phyloP scores from a whole-genome alignment of 2,888 invertebrate genomes.

The Melanostoma mellinum region DNA sequence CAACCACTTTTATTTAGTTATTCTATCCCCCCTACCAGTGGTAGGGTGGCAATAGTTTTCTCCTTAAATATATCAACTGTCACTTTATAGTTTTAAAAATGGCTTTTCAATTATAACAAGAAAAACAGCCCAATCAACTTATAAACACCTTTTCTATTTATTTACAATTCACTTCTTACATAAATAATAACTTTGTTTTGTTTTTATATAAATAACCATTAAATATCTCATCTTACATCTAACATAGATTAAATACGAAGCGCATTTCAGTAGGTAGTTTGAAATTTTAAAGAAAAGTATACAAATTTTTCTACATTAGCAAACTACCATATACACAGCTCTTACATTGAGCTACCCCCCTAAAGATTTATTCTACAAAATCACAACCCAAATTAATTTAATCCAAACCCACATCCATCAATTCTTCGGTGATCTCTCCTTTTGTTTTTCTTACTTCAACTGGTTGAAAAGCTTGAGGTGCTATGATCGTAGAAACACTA shows the following conservation, averaged over 20 bases:
- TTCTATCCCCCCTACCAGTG: too few relatives aligned
- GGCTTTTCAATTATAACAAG: too few relatives aligned
- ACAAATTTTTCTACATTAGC: slow-evolving; percentile 43
- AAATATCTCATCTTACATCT: slow-evolving; percentile 31
- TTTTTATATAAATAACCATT: slow-evolving; percentile 54
- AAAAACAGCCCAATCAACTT: too few relatives aligned
- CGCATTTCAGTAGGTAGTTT: slow-evolving; percentile 17
- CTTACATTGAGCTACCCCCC: background rate
- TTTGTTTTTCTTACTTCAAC: slow-evolving; percentile 78
- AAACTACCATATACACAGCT: background rate
- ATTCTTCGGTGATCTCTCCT: slow-evolving; percentile 84
- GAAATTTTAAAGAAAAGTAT: slow-evolving; percentile 40
- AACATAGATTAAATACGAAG: background rate
- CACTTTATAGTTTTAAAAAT: too few relatives aligned
- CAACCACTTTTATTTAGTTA: too few relatives aligned
- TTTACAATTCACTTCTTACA: slow-evolving; percentile 55
- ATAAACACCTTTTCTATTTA: background rate
- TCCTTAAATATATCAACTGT: too few relatives aligned
- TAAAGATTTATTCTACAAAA: background rate
- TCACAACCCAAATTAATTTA: slow-evolving; percentile 3
- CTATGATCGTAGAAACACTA: slow-evolving; percentile 26
- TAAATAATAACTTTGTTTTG: slow-evolving; percentile 54
- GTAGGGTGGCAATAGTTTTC: too few relatives aligned
- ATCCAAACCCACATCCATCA: slow-evolving; percentile 82
- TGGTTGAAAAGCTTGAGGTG: slow-evolving; percentile 25